These are phyloP conservation scores for Rhimphoctona megacephalus DNA, from an alignment of 2,888 invertebrate species.

Conservation along the genomic window DNA sequence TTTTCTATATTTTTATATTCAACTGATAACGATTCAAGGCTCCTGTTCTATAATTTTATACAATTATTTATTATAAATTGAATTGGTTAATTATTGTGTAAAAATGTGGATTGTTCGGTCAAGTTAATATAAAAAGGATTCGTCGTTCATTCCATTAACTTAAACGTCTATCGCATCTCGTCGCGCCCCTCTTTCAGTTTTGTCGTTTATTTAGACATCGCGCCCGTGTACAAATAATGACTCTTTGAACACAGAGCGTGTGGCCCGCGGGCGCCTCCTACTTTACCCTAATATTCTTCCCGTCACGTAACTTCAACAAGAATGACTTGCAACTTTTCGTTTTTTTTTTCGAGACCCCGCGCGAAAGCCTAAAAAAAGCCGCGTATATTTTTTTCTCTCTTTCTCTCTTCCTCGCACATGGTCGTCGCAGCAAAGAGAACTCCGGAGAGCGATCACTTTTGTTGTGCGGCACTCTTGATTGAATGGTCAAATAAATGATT, in stretches of 20 bases:
- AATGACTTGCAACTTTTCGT: constrained; percentile 56
- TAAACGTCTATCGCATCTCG: constrained; percentile 45
- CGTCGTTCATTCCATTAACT: constrained; percentile 44
- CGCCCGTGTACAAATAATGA: constrained; percentile 76
- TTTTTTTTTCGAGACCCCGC: constrained; percentile 27
- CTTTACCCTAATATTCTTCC: constrained; percentile 58
- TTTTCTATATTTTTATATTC: too few relatives aligned
- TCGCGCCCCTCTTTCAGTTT: constrained; percentile 30
- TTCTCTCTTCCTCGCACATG: background rate
- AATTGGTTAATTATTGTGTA: too few relatives aligned
- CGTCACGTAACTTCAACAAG: constrained; percentile 64
- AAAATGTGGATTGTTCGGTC: constrained; percentile 31
- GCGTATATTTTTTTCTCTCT: constrained; percentile 12
- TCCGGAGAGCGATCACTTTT: constrained; percentile 33
- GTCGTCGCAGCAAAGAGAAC: constrained; percentile 13
- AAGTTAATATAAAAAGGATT: constrained; percentile 12
- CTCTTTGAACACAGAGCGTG: constrained; percentile 70
- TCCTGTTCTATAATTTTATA: too few relatives aligned
- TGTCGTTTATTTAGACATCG: constrained; percentile 75
- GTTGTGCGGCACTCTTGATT: constrained; percentile 63
- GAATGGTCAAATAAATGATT: constrained; percentile 82
- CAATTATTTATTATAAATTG: too few relatives aligned
- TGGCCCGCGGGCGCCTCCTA: constrained; percentile 52
- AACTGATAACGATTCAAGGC: too few relatives aligned
- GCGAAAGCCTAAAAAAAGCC: constrained; percentile 49